Conservation (phyloP, 1,140 invertebrate species). For the Cherax destructor region DNA sequence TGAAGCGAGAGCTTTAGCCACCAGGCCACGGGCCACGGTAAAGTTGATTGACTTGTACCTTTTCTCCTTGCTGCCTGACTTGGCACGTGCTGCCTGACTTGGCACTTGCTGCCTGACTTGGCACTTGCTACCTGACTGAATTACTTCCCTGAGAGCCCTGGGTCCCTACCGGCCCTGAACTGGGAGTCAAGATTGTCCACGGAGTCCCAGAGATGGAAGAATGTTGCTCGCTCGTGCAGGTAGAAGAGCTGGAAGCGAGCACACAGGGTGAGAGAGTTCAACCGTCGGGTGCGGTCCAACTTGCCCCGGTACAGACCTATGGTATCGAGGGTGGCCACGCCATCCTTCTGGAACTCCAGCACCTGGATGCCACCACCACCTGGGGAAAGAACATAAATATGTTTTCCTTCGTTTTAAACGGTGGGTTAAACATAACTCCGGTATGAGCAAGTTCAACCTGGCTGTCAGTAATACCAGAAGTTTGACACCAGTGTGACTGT, state of each 20-base stretch:
- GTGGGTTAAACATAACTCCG: too few species aligned
- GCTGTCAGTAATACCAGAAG: too few species aligned
- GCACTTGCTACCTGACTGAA: too few species aligned
- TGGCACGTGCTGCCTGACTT: neutral
- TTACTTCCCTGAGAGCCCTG: too few species aligned
- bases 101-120: neutral
- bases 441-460: too few species aligned
- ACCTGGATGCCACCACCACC: neutral
- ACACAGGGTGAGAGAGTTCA: slow-evolving; percentile 30
- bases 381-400: too few species aligned
- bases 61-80: neutral
- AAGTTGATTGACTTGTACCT: too few species aligned
- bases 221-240: slow-evolving; percentile 9
- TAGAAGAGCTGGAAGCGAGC: slow-evolving; percentile 34
- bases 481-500: too few species aligned
- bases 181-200: neutral
- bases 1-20: too few species aligned
- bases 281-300: slow-evolving; percentile 10
- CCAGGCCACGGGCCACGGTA: too few species aligned
- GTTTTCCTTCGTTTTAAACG: too few species aligned
- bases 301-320: neutral
- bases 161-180: neutral
- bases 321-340: slow-evolving; percentile 2
- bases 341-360: slow-evolving; percentile 48
- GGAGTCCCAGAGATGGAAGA: slow-evolving; percentile 12